Evolutionary conservation across 2,113 vertebrate genomes (phyloP), one percentile per base, ranked within the genome.

Genomic region (Sphaerodactylus townsendi): DNA sequence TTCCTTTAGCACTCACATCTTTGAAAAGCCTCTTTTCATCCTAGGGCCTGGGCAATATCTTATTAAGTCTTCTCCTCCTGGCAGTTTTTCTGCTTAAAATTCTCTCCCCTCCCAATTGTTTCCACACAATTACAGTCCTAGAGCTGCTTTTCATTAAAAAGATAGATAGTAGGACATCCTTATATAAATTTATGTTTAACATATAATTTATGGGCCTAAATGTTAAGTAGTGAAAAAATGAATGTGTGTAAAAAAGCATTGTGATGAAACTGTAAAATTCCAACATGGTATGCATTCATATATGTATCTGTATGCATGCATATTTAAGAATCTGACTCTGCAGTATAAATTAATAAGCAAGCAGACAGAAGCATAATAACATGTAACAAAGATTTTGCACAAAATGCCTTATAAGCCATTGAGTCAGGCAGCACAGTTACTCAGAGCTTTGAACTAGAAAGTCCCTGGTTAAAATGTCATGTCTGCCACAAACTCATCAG

Each of bases 381-480:
- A 62, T 44, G 79, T 81, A 81, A 81, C 79, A 72, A 81, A 72
- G 79, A 17, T 72, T 69, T 65, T 81, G 46, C 78, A 35, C 46
- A 80, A 69, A 11, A 46, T 28, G 11, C 37, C 79, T 70, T 48
- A 72, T 56, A 44, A 72, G 3, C 37, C 28, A 59, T 35, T 73
- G 14, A 56, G 37, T 7, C 59, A 19, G 62, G 50, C 33, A 53
- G 28, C 23, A 19, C 28, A 72, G n/a, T 81, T 50, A 13, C 56
- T 41, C 62, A 78, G 13, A 39, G 56, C 8, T 5, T 28, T 56
- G n/a, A 72, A 5, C 46, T 30, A 44, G 28, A 59, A 72, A 59
- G 15, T n/a, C 11, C 33, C 10, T 37, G 17, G 10, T 64, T 44
- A 3, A 64, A 25, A 73, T 73, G 39, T 62, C 10, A 15, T 7